Base-by-base conservation (phyloP, 2,797 vertebrate genomes). In the Protonibea diacanthus region DNA sequence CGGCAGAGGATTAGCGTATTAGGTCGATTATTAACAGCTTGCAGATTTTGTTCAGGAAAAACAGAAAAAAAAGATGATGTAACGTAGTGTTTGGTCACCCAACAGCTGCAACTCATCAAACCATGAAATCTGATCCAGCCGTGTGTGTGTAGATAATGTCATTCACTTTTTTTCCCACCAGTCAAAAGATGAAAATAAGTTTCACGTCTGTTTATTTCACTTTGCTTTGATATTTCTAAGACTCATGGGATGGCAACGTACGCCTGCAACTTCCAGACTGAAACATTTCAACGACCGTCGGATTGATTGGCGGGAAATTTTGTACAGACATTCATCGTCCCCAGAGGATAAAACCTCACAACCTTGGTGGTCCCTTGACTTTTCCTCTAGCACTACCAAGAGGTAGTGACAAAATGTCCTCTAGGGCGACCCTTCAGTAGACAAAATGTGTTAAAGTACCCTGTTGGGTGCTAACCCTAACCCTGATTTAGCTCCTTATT, bases 101-200 rank as follows among this genome's bases (percentile, higher is more conserved):
- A 74, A 53, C 51, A 75, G 69, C 66, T 72, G 73, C 62, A 61
- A 2, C 23, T 51, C 33, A 76, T 62, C 53, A 61, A 52, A 48
- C 38, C 63, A 23, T 63, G 48, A 78, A 45, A 81, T 74, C 49
- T 57, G 14, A 20, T 17, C 23, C 51, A 42, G 48, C 38, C n/a
- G n/a, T 57, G 21, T 57, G 21, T 57, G 6, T 47, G 40, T 15
- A 76, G 61, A 55, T 56, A 38, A 45, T 49, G 62, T 66, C 47
- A 25, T 58, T 48, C 49, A 27, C 29, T 52, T 66, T 63, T 48
- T 69, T 66, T 23, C 21, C 44, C 3, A 21, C 20, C 44, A 21
- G 21, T 49, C 25, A 25, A 44, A 51, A 12, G 7, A 14, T 12
- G 42, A 57, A 42, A 42, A 42, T 42, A 42, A 42, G 40, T 42